These are phyloP conservation scores for Ochropacha duplaris DNA, from an alignment of 2,888 invertebrate species.

Conservation along the genomic window DNA sequence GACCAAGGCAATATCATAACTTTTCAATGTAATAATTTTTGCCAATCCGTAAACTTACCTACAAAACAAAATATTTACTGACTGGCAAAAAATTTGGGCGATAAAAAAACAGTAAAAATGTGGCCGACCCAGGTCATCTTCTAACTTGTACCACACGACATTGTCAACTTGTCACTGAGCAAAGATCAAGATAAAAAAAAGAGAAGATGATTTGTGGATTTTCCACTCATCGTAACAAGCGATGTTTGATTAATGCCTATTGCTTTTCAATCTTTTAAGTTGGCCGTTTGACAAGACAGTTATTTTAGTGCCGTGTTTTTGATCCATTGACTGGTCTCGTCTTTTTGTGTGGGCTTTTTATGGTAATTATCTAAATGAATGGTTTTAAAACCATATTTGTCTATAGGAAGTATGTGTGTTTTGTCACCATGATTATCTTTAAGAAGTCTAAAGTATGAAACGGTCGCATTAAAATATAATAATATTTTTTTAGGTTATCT, in stretches of 20 bases:
- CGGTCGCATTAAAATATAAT: too few relatives aligned
- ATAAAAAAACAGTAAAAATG: too few relatives aligned
- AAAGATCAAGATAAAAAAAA: slow-evolving; percentile 38
- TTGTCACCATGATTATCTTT: too few relatives aligned
- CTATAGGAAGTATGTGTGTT: too few relatives aligned
- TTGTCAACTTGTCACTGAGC: slow-evolving; percentile 38
- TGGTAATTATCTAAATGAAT: not conserved
- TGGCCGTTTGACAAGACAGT: slow-evolving; percentile 6
- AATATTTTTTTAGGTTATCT: too few relatives aligned
- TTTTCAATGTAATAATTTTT: too few relatives aligned
- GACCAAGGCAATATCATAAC: too few relatives aligned
- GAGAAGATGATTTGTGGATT: slow-evolving; percentile 36
- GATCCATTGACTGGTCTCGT: not conserved
- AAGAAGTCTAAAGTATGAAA: too few relatives aligned
- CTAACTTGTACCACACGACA: slow-evolving; percentile 19
- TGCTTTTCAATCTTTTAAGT: slow-evolving; percentile 7
- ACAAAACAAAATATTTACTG: too few relatives aligned
- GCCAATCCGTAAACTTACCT: too few relatives aligned
- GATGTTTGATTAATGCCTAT: slow-evolving; percentile 23
- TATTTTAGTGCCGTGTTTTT: not conserved
- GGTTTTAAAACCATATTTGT: too few relatives aligned
- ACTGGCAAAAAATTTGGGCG: too few relatives aligned
- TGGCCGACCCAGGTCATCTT: not conserved
- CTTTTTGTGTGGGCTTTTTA: not conserved
- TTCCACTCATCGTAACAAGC: slow-evolving; percentile 18